Base-by-base conservation (phyloP, 2,797 vertebrate species). In the Xerus rutilus region DNA sequence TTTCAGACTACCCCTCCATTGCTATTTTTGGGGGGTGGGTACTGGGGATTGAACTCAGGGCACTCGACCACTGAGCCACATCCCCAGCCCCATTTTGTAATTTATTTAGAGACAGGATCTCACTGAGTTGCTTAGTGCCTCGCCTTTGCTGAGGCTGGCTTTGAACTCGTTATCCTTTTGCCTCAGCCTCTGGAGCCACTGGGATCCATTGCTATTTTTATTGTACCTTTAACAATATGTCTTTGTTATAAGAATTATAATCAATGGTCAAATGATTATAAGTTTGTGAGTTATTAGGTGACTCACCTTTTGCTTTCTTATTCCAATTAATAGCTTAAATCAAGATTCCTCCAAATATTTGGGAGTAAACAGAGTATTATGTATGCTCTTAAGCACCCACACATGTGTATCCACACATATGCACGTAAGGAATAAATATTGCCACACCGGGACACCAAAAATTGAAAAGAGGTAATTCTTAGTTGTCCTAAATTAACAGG, bases 201-300 rank as follows among this genome's bases (percentile, higher is more conserved):
- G 54, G 20, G 54, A 57, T 69, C 39, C 9, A 43, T 83, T 83
- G 62, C 47, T 93, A 81, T 43, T 93, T 92, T 91, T 72, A 69
- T 45, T 84, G 7, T 32, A 59, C 32, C 3, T 81, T 85, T 79
- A 87, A 54, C 52, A 74, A 59, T 52, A 25, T 86, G 14, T 45
- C 35, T 82, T 91, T 78, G 52, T 81, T 72, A 73, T 20, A 77
- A 12, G 39, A 89, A 45, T 52, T 81, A 81, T 84, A 90, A 91
- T 65, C 35, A 62, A 54, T 69, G 84, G 10, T 92, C 76, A 86
- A 78, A 69, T 54, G 76, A 92, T 73, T 87, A 87, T 87, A 89
- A 35, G 18, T 67, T 93, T 74, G 59, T 86, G 15, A 23, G 7
- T 86, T 81, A 35, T 81, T 69, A 81, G 35, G n/a, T 5, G 20